Base-by-base conservation (phyloP, 2,888 invertebrate species). In the Pheosia tremula region DNA sequence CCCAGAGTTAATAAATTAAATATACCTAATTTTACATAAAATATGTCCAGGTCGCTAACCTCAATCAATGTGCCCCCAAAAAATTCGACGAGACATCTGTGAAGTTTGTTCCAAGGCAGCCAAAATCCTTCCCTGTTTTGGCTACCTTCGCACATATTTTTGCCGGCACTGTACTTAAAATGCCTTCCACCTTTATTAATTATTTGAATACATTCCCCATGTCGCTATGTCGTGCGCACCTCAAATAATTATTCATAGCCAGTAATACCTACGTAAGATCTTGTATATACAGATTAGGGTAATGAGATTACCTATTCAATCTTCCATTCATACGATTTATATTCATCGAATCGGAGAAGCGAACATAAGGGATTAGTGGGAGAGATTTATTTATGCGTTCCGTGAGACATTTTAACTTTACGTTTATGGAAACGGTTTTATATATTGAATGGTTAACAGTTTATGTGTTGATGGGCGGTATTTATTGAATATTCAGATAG, bases 291-390 rank as follows among this genome's bases (percentile, higher is more conserved):
- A 72, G 81, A 81, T 81, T 79, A 78, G 74, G 72, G 59, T 81
- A 82, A 81, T 73, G 70, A 72, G 80, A 81, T 81, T 80, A 80
- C 68, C 69, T 64, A 78, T 68, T 69, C 72, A 78, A 74, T 74
- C 72, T 62, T 37, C 60, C 77, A 72, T 75, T 77, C 74, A 76
- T 77, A 77, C 74, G 72, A 80, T 82, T 80, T 80, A 77, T 80
- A 81, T 83, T 81, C 79, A 81, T 80, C 73, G 77, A 77, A 79
- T 80, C 74, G 72, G 64, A 60, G 61, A 74, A 70, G 66, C 68
- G 63, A 64, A 72, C 66, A 64, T 70, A 64, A 63, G 71, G 67
- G 77, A 77, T 81, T 82, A 81, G 73, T 64, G 60, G 60, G 41
- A 62, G 67, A 55, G 59, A 64, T 66, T 71, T 76, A 74, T 78